Conservation (phyloP, 2,113 vertebrate species). For the Oreocharis arfaki region DNA sequence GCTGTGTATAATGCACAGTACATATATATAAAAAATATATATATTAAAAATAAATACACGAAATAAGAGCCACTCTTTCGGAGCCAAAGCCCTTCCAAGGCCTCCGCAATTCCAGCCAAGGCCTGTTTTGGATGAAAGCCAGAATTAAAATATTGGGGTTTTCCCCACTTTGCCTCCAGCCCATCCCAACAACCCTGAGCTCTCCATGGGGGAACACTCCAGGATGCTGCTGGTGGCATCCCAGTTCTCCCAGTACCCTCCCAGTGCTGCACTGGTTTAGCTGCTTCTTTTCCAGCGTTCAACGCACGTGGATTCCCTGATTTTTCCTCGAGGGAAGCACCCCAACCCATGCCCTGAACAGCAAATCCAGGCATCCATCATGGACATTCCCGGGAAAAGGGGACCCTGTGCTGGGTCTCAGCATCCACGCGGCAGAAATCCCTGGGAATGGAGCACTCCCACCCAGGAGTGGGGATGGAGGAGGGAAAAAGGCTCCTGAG, state of each 20-base stretch:
- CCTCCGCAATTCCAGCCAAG: not conserved
- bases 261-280: not conserved
- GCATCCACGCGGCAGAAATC: fast-evolving
- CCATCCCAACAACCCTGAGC: fast-evolving
- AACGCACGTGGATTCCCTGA: fast-evolving
- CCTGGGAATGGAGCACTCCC: fast-evolving
- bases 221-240: not conserved
- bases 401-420: fast-evolving
- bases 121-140: not conserved
- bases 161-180: not conserved
- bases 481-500: not conserved
- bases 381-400: not conserved
- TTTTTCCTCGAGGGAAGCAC: not conserved
- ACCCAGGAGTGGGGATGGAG: not conserved
- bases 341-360: fast-evolving
- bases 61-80: not conserved
- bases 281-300: not conserved
- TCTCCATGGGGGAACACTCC: fast-evolving
- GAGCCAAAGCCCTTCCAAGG: not conserved
- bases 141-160: not conserved
- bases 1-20: not conserved
- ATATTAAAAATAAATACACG: not conserved
- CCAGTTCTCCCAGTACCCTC: not conserved
- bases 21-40: not conserved
- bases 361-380: fast-evolving